Base-by-base conservation (phyloP, 2,797 vertebrate species). In the Siniperca scherzeri region DNA sequence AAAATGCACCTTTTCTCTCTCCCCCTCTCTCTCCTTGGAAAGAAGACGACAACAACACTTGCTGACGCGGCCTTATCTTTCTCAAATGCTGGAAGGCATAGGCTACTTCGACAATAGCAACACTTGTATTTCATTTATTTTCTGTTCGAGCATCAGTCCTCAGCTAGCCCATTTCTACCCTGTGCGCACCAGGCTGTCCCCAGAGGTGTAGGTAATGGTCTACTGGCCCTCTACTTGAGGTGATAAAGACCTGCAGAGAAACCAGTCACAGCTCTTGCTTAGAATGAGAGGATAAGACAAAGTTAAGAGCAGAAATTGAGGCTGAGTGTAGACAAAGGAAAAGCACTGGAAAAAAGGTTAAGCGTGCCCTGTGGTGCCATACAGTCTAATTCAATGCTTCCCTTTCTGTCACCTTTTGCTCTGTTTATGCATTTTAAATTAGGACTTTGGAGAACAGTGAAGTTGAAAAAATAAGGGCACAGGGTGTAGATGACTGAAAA, bases 51-150 rank as follows among this genome's bases (percentile, higher is more conserved):
- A 92, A 89, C 86, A 88, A 85, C 90, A 75, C 88, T 87, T 89
- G 90, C 91, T 93, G 94, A 94, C 87, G 87, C 78, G 82, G 89
- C 81, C 93, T 95, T 95, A 96, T 95, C 94, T 93, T 67, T 77
- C 77, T 87, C 67, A 82, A 89, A 89, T 53, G 91, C 94, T 91
- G 85, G 87, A 88, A 94, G 93, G 92, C 93, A 90, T 71, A 50
- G 73, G 38, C 80, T 90, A 76, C 89, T 88, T 87, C 64, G 70
- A 92, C 90, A 91, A 90, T 85, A 80, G 59, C 64, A 70, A 50
- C 72, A 68, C 87, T 90, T 89, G 90, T 88, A 91, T 90, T 94
- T 92, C 83, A 90, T 90, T 92, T 93, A 88, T 92, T 94, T 92
- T 90, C 86, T 74, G 74, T 74, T 82, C 22, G 48, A 88, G 90